phyloP scores from a whole-genome alignment of 2,888 invertebrate genomes.

The Cantharis lateralis region DNA sequence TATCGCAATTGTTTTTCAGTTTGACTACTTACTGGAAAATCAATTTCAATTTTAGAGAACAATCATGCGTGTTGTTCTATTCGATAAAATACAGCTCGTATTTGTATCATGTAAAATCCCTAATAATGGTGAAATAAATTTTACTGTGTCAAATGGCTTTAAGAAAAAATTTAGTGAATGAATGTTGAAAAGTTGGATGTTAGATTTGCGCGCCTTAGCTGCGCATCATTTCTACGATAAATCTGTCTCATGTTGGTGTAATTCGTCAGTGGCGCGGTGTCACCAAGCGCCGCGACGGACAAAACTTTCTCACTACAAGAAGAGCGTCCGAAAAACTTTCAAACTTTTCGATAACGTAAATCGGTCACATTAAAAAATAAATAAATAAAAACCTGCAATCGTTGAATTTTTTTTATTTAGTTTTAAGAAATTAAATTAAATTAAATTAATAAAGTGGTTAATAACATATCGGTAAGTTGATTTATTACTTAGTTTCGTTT shows the following conservation, averaged over 20 bases:
- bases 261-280: constrained; percentile 36
- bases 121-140: constrained; percentile 1
- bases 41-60: background rate
- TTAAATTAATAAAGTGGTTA: background rate
- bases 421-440: background rate
- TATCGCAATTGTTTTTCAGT: background rate
- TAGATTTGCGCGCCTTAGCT: constrained; percentile 33
- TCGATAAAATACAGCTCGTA: background rate
- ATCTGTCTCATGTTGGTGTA: constrained; percentile 34
- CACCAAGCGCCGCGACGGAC: constrained; percentile 24
- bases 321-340: background rate
- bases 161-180: constrained; percentile 10
- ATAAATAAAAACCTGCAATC: background rate
- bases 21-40: background rate
- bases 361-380: background rate
- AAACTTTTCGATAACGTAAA: background rate
- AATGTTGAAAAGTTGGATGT: constrained; percentile 21
- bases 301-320: background rate
- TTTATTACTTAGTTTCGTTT: no score
- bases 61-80: background rate
- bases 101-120: background rate
- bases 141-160: background rate
- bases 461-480: background rate
- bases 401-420: background rate
- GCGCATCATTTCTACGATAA: constrained; percentile 36